Base-by-base conservation (phyloP, 1,140 invertebrate species). In the Sitophilus oryzae region DNA sequence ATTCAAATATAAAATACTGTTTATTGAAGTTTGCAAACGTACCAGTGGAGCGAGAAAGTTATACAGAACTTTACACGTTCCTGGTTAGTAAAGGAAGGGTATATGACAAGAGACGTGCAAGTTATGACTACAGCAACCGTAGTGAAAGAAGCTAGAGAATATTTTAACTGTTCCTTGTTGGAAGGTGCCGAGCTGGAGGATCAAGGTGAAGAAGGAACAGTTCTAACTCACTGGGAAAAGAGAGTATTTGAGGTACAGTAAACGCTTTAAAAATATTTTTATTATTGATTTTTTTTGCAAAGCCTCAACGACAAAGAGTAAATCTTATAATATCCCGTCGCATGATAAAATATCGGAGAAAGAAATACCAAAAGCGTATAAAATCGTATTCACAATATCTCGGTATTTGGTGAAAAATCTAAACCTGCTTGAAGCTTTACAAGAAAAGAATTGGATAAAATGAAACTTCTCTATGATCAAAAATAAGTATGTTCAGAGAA, bases 151-250 rank as follows among this genome's bases (percentile, higher is more conserved):
- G 92, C 92, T 8, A 76, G 91, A 22, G 75, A 80, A 11, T 96
- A 99, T 73, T 99, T 98, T 69, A 84, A 88, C 68, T 99, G 96
- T 71, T 75, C 82, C 0, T 75, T 79, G 43, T 72, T 99, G 18
- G 95, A 98, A 76, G 96, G 96, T 0, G 96, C 95, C 1, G 96
- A 99, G 71, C 72, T 99, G 25, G 96, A 99, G 76, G 93, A 99
- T 75, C 96, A 99, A 76, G 95, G 95, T 0, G 92, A 91, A 54
- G 91, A 98, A 64, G 96, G 96, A 8, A 99, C 96, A 0, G 88
- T 89, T 0, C 74, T 99, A 8, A 98, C 96, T 1, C 96, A 99
- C 71, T 99, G 96, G 95, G 96, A 98, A 73, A 99, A 99, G 68
- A 73, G 96, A 46, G 84, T 98, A 6, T 96, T 98, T 73, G 96